Evolutionary conservation across 2,888 invertebrate genomes (phyloP).

Genomic region (Drosophila mimica): DNA sequence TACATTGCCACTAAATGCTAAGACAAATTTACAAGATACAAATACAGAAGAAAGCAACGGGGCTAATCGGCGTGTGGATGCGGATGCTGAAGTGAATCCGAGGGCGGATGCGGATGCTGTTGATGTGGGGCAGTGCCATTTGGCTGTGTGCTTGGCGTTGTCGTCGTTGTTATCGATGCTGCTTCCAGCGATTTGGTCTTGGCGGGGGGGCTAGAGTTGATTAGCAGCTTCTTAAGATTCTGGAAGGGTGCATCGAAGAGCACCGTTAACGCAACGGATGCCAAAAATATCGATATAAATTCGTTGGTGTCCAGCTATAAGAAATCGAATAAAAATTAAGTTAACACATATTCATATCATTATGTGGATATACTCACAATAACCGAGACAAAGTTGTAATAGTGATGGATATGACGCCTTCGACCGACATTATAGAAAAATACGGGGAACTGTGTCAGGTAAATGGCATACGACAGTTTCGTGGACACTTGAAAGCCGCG

Average conservation of each 20-base stretch:
- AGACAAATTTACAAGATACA: constrained; percentile 52
- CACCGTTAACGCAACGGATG: constrained; percentile 87
- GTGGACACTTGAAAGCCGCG: constrained; percentile 88
- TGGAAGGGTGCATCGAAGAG: constrained; percentile 89
- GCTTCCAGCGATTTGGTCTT: constrained; percentile 24
- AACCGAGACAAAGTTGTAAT: constrained; percentile 87
- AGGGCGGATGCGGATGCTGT: not conserved
- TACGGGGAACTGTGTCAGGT: constrained; percentile 90
- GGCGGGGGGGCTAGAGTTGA: constrained; percentile 63
- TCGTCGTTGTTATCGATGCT: constrained; percentile 17
- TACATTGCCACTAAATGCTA: constrained; percentile 67
- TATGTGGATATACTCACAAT: constrained; percentile 85
- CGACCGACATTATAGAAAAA: constrained; percentile 90
- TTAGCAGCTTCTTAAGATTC: constrained; percentile 87
- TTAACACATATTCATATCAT: not conserved
- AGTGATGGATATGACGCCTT: constrained; percentile 87
- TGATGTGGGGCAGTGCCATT: constrained; percentile 45
- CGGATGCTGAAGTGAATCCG: constrained; percentile 11
- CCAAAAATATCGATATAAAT: constrained; percentile 86
- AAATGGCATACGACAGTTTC: constrained; percentile 89
- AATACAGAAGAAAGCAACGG: constrained; percentile 21
- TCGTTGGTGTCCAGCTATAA: constrained; percentile 88
- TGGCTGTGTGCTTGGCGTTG: constrained; percentile 29
- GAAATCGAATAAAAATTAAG: constrained; percentile 54
- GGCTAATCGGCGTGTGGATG: constrained; percentile 77